Conservation (phyloP, 2,888 invertebrate species). For the Chorisops tibialis region DNA sequence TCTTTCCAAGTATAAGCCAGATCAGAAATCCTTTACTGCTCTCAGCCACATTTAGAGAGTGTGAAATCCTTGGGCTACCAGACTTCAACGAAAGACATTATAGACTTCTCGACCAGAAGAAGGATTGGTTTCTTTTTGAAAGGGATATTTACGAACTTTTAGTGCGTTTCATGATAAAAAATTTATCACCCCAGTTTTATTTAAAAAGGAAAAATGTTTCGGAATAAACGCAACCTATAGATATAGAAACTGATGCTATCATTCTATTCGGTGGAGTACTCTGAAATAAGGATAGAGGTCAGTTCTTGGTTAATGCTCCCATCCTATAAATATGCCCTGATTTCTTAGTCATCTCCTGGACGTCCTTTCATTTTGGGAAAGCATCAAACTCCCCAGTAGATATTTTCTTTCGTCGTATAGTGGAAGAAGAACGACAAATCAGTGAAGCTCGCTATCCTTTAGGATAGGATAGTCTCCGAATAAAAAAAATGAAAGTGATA, state of each 20-base stretch:
- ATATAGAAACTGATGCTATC: too few relatives aligned
- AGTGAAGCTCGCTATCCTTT: not conserved
- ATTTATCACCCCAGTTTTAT: slow-evolving; percentile 29
- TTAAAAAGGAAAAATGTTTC: slow-evolving; percentile 22
- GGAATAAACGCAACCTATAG: not conserved
- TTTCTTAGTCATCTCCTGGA: slow-evolving; percentile 23
- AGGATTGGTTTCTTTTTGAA: not conserved
- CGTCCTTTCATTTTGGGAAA: slow-evolving; percentile 18
- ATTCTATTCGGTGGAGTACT: too few relatives aligned
- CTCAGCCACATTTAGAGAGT: too few relatives aligned
- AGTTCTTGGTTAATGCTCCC: too few relatives aligned
- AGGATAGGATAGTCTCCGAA: not conserved
- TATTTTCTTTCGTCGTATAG: too few relatives aligned
- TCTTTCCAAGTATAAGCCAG: slow-evolving; percentile 2
- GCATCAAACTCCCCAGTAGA: not conserved
- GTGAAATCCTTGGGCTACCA: too few relatives aligned
- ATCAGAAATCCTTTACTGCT: not conserved
- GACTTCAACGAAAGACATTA: too few relatives aligned
- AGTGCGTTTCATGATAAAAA: slow-evolving; percentile 25
- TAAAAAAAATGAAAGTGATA: slow-evolving; percentile 26
- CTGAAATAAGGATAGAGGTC: too few relatives aligned
- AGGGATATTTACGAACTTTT: slow-evolving; percentile 24
- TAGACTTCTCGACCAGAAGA: not conserved
- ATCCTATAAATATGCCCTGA: slow-evolving; percentile 6
- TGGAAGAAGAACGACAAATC: slow-evolving; percentile 20